Evolutionary conservation across 2,888 invertebrate species (phyloP).

Genomic region (Ophion costatus): DNA sequence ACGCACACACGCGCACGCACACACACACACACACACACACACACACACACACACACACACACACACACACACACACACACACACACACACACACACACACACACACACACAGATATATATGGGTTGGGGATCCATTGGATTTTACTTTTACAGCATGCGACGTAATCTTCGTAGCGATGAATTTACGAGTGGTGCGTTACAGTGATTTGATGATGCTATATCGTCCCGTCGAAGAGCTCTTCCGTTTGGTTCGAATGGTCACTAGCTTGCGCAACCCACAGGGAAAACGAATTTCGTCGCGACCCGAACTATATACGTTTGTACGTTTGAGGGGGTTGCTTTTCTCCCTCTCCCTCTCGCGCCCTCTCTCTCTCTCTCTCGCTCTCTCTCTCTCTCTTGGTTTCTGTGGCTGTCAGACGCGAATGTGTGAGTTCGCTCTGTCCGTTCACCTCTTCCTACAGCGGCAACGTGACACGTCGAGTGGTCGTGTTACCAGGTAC

Average conservation of each 20-base stretch:
- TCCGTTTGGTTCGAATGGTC: constrained; percentile 62
- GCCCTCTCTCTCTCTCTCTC: constrained; percentile 29
- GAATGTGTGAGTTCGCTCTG: constrained; percentile 14
- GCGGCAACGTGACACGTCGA: constrained; percentile 39
- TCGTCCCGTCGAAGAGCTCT: constrained; percentile 66
- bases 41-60: too few relatives aligned
- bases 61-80: neutral
- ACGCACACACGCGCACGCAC: too few relatives aligned
- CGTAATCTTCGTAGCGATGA: constrained; percentile 74
- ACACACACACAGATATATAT: neutral
- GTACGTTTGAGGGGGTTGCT: constrained; percentile 39
- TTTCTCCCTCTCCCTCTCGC: constrained; percentile 32
- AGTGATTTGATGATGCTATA: constrained; percentile 74
- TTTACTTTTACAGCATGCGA: constrained; percentile 74
- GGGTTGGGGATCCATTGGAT: constrained; percentile 68
- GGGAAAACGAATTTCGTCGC: constrained; percentile 64
- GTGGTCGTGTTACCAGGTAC: constrained; percentile 52
- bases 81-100: neutral
- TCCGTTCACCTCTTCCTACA: constrained; percentile 12
- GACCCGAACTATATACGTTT: constrained; percentile 30
- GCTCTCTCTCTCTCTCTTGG: constrained; percentile 19
- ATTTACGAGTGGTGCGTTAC: constrained; percentile 74
- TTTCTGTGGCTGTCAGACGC: constrained; percentile 14
- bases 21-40: too few relatives aligned
- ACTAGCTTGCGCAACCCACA: constrained; percentile 45